Evolutionary conservation across 1,140 invertebrate species (phyloP).

Genomic region (Achatina immaculata): DNA sequence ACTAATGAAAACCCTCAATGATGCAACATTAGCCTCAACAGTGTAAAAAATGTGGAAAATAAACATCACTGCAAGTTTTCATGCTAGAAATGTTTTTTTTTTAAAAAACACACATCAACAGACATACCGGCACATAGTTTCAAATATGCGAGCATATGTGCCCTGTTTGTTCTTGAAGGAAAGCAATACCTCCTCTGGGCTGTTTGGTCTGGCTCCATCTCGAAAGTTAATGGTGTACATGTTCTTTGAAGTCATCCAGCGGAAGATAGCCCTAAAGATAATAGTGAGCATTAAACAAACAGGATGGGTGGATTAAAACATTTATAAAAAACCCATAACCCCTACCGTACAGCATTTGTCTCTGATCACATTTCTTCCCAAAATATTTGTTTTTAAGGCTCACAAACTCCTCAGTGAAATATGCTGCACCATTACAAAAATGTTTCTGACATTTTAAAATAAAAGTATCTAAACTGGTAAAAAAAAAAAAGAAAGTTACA

Average conservation of each 20-base stretch:
- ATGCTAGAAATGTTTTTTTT: too few relatives aligned
- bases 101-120: too few relatives aligned
- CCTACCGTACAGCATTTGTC: not conserved
- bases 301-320: too few relatives aligned
- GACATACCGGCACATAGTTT: slow-evolving; percentile 78
- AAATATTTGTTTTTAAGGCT: too few relatives aligned
- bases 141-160: slow-evolving; percentile 98
- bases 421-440: too few relatives aligned
- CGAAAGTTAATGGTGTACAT: slow-evolving; percentile 95
- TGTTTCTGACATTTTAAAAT: too few relatives aligned
- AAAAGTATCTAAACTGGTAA: too few relatives aligned
- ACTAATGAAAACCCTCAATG: too few relatives aligned
- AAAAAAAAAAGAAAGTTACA: too few relatives aligned
- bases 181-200: slow-evolving; percentile 93
- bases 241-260: slow-evolving; percentile 99
- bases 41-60: too few relatives aligned
- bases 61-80: too few relatives aligned
- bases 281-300: slow-evolving; percentile 43
- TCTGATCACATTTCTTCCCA: not conserved
- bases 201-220: slow-evolving; percentile 90
- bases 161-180: slow-evolving; percentile 99
- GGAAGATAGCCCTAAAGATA: slow-evolving; percentile 87
- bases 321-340: not conserved
- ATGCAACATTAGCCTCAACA: too few relatives aligned
- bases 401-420: not conserved